Base-by-base conservation (phyloP, 1,140 invertebrate species). In the Polypedilum pembai region DNA sequence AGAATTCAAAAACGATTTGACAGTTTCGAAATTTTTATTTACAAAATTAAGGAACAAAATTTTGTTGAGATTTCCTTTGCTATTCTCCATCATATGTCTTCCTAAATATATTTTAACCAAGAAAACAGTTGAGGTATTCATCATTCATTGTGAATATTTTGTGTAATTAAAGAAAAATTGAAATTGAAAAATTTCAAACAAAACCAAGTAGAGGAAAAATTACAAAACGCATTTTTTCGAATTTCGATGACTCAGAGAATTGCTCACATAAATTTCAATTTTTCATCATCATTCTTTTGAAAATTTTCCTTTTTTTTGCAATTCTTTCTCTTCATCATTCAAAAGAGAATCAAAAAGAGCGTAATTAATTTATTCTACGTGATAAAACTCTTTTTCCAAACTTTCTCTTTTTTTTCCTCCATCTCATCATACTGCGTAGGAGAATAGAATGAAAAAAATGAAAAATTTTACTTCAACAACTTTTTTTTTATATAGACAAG, bases 361-460 rank as follows among this genome's bases (percentile, higher is more conserved):
- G 45, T 56, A 56, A 56, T 56, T 56, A 56, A 56, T 56, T n/a
- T 12, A n/a, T 56, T 56, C n/a, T 56, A 56, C 45, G 45, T 56
- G 45, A 56, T 56, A 56, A 56, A 56, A 56, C 45, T 56, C 45
- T 56, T 56, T 56, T 33, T 5, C 5, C 24, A 33, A 33, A 33
- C 45, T 8, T 4, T 56, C 41, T 45, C 41, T 45, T 15, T 41
- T 10, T 41, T 41, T 45, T 15, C 15, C 8, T 45, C 41, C 8
- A 8, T 12, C 41, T 15, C 45, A 56, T 56, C 15, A 3, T 56
- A 15, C 45, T n/a, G 12, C 12, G n/a, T 56, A 56, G n/a, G 15
- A 33, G 5, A 33, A 33, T 33, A 33, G 24, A 33, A 33, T 33
- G 5, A 33, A 33, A 33, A 33, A 33, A 3, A 5, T 1, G 5